Conservation (phyloP, 2,113 vertebrate genomes). For the Turnix velox region DNA sequence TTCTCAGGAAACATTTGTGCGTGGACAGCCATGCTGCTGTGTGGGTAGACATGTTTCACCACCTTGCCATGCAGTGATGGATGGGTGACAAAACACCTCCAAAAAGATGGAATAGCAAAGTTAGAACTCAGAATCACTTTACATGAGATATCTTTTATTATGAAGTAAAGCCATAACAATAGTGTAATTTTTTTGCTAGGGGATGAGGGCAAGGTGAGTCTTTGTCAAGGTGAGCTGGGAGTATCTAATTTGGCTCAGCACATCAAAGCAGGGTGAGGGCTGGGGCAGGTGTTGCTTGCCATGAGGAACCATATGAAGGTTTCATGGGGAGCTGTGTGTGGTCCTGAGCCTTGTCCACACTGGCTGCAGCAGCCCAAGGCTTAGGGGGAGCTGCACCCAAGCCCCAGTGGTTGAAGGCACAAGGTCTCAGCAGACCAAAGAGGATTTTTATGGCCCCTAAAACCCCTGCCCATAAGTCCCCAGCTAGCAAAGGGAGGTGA, state of each 20-base stretch:
- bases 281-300: neutral
- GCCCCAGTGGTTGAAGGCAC: neutral
- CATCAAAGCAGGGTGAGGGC: rapidly evolving
- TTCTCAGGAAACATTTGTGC: neutral
- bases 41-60: neutral
- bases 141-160: neutral
- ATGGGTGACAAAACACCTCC: neutral
- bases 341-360: rapidly evolving
- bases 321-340: rapidly evolving
- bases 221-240: neutral
- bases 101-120: neutral
- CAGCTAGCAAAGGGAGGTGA: neutral
- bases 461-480: too few relatives aligned
- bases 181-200: neutral
- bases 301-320: neutral
- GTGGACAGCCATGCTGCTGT: neutral
- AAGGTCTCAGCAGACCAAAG: neutral
- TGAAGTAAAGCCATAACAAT: neutral
- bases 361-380: neutral
- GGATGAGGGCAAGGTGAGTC: neutral
- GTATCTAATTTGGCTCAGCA: neutral
- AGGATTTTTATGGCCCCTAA: neutral
- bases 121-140: neutral
- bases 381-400: neutral
- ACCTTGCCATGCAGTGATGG: neutral